Conservation (phyloP, 2,888 invertebrate species). For the Synanthedon vespiformis region DNA sequence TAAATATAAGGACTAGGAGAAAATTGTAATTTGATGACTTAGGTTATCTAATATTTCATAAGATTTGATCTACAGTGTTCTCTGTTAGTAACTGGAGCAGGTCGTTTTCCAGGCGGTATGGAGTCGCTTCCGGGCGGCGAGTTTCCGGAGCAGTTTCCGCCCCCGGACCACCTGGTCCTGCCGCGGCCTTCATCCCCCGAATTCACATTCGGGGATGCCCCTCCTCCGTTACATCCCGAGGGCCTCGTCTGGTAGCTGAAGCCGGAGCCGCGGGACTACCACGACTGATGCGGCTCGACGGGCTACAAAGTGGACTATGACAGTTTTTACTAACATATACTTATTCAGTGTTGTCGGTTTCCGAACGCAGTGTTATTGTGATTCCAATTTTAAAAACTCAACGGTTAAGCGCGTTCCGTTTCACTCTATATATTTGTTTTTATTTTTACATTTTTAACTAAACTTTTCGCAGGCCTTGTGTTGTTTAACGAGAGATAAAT, state of each 20-base stretch:
- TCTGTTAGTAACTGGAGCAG: slow-evolving; percentile 72
- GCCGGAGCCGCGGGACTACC: slow-evolving; percentile 71
- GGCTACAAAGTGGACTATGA: slow-evolving; percentile 57
- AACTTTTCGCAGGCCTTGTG: too few species aligned
- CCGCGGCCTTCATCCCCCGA: slow-evolving; percentile 83
- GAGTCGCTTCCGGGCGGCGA: slow-evolving; percentile 63
- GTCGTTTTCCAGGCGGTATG: slow-evolving; percentile 83
- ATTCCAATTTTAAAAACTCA: slow-evolving; percentile 12
- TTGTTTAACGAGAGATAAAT: too few species aligned
- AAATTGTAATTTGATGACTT: too few species aligned
- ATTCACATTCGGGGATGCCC: slow-evolving; percentile 73
- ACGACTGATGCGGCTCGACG: slow-evolving; percentile 70
- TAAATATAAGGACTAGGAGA: too few species aligned
- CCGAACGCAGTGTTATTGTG: slow-evolving; percentile 26
- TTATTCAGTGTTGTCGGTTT: not conserved
- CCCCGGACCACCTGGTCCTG: slow-evolving; percentile 75
- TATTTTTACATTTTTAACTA: too few species aligned
- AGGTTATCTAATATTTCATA: too few species aligned
- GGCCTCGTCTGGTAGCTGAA: slow-evolving; percentile 70
- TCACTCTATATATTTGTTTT: too few species aligned
- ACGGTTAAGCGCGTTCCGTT: not conserved
- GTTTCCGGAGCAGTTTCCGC: slow-evolving; percentile 70
- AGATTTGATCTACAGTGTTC: too few species aligned
- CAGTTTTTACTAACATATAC: slow-evolving; percentile 20
- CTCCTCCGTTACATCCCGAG: slow-evolving; percentile 62